Evolutionary conservation across 2,888 invertebrate genomes (phyloP).

Genomic region (Lithophane leautieri): DNA sequence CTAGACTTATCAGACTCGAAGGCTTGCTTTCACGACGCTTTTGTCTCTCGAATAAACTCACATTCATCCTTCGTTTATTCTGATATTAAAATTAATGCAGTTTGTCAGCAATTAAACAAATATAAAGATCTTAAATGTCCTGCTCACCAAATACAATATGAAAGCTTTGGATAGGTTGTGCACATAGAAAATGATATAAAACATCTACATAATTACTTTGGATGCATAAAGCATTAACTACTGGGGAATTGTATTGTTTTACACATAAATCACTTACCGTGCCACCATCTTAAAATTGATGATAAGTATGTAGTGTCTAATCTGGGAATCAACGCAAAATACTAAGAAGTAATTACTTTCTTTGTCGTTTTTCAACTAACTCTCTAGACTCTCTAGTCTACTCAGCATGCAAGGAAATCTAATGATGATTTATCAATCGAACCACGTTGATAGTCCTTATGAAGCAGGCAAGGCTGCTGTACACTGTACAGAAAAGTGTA

Average conservation of each 20-base stretch:
- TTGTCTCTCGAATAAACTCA: no score
- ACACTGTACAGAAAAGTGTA: not conserved
- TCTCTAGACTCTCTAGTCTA: slow-evolving; percentile 4
- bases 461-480: not conserved
- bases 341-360: slow-evolving; percentile 28
- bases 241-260: not conserved
- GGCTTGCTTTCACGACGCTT: no score
- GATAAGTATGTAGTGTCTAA: no score
- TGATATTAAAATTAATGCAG: not conserved
- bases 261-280: not conserved
- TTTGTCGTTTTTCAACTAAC: slow-evolving; percentile 1
- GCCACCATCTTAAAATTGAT: not conserved
- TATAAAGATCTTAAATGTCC: no score
- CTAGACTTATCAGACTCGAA: no score
- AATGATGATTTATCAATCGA: slow-evolving; percentile 12
- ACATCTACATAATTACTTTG: no score
- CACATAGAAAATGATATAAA: no score
- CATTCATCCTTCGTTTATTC: not conserved
- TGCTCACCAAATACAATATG: not conserved
- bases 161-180: not conserved
- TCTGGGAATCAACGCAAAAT: not conserved
- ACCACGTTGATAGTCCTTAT: not conserved
- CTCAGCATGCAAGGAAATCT: slow-evolving; percentile 10
- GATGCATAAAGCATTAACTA: not conserved
- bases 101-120: not conserved